Percentiles rank a stretch among this genome's conserved stretches.
These are phyloP conservation scores for Gila orcuttii DNA, from an alignment of 2,113 vertebrate genomes.

Conservation along the genomic window DNA sequence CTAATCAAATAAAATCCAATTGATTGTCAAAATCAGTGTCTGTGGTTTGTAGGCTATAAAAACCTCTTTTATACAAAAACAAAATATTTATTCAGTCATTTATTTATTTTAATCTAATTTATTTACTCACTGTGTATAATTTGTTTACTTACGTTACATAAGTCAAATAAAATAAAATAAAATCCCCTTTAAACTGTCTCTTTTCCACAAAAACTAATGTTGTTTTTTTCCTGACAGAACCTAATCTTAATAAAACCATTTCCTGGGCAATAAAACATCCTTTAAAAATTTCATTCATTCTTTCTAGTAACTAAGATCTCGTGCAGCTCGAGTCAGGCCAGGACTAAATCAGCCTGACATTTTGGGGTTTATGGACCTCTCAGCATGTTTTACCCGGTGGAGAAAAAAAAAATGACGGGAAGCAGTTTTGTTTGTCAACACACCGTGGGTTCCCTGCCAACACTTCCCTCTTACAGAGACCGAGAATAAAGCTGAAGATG, in stretches of 20 bases:
- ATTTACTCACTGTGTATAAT: too few relatives aligned
- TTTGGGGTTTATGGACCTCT: not conserved
- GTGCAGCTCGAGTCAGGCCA: not conserved
- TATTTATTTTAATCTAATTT: too few relatives aligned
- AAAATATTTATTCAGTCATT: too few relatives aligned
- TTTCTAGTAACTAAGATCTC: not conserved
- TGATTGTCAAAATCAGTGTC: too few relatives aligned
- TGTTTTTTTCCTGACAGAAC: not conserved
- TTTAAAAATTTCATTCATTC: not conserved
- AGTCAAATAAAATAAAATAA: too few relatives aligned
- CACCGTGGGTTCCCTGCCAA: conserved; percentile 58
- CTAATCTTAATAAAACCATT: not conserved
- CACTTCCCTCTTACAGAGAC: conserved; percentile 60
- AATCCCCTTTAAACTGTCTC: too few relatives aligned
- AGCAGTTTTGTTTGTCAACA: conserved; percentile 58
- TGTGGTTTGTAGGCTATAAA: too few relatives aligned
- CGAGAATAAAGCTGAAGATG: conserved; percentile 57
- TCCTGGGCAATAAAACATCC: not conserved
- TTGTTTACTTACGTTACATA: too few relatives aligned
- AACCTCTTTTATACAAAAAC: too few relatives aligned
- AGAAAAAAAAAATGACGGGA: conserved; percentile 19
- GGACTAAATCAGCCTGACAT: not conserved
- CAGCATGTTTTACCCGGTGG: not conserved
- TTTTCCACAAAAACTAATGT: too few relatives aligned
- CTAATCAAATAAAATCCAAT: too few relatives aligned